A percentile compares a stretch with the other conserved stretches of the same genome.
Conservation (phyloP, 1,140 invertebrate species). For the Wiebesia pumilae region DNA sequence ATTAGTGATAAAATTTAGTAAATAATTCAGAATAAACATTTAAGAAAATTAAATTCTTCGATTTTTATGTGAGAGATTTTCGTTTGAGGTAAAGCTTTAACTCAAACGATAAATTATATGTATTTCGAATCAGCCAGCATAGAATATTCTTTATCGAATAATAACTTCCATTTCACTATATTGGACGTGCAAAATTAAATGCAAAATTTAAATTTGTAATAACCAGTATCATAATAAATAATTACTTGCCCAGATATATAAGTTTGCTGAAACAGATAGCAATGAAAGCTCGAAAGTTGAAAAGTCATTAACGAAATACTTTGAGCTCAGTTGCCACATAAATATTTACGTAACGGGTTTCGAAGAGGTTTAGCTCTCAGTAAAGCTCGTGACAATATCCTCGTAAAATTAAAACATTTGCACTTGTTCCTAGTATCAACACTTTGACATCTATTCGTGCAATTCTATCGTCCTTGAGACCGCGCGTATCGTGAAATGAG, state of each 20-base stretch:
- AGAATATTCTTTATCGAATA: not conserved
- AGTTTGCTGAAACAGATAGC: not conserved
- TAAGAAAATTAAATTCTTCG: not conserved
- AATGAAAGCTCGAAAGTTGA: not conserved
- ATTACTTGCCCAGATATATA: not conserved
- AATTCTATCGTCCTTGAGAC: not conserved
- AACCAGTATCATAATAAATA: not conserved
- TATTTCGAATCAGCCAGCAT: not conserved
- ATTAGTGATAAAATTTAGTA: not conserved
- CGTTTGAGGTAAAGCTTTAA: not conserved
- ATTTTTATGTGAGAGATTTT: not conserved
- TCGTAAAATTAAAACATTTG: conserved; percentile 31
- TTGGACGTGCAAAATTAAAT: not conserved
- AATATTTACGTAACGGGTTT: conserved; percentile 2
- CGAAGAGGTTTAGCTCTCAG: not conserved
- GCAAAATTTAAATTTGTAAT: not conserved
- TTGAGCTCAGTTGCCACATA: not conserved
- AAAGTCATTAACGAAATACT: not conserved
- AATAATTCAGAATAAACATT: not conserved
- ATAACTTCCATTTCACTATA: not conserved
- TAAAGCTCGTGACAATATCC: not conserved
- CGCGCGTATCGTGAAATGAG: not conserved
- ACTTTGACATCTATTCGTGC: not conserved
- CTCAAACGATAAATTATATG: not conserved
- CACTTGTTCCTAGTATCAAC: not conserved